Conservation (phyloP, 2,797 vertebrate genomes). For the Gymnothorax reevesii region DNA sequence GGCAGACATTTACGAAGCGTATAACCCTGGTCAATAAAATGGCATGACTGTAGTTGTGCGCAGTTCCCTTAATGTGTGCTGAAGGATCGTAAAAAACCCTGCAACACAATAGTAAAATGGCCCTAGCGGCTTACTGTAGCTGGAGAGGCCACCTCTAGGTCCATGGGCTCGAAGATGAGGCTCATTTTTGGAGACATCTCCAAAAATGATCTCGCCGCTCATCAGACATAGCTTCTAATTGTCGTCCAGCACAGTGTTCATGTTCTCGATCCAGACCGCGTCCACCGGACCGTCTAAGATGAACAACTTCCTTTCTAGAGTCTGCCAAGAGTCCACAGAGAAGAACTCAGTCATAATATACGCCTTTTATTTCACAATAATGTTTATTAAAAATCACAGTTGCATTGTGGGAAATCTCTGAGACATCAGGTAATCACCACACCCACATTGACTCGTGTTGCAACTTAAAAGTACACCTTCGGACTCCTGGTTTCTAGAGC, state of each 20-base stretch:
- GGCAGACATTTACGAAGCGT: not conserved
- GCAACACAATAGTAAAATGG: not conserved
- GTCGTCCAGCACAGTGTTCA: slow-evolving; percentile 93
- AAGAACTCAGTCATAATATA: not conserved
- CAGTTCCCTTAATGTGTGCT: not conserved
- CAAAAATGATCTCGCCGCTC: slow-evolving; percentile 94
- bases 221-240: slow-evolving; percentile 92
- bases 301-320: slow-evolving; percentile 87
- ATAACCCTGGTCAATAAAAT: not conserved
- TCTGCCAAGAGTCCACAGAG: slow-evolving; percentile 61
- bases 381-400: not conserved
- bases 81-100: not conserved
- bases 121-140: slow-evolving; percentile 78
- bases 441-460: not conserved
- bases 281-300: slow-evolving; percentile 92
- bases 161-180: slow-evolving; percentile 93
- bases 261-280: slow-evolving; percentile 93
- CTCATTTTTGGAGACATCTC: slow-evolving; percentile 91
- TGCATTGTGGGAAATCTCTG: not conserved
- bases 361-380: not conserved
- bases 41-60: not conserved
- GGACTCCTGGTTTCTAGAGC: not conserved
- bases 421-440: not conserved
- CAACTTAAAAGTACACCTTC: not conserved
- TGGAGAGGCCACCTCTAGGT: slow-evolving; percentile 90